Base-by-base conservation (phyloP, 35 echinoderm and acorn worm species). In the Strongylocentrotus purpuratus region DNA sequence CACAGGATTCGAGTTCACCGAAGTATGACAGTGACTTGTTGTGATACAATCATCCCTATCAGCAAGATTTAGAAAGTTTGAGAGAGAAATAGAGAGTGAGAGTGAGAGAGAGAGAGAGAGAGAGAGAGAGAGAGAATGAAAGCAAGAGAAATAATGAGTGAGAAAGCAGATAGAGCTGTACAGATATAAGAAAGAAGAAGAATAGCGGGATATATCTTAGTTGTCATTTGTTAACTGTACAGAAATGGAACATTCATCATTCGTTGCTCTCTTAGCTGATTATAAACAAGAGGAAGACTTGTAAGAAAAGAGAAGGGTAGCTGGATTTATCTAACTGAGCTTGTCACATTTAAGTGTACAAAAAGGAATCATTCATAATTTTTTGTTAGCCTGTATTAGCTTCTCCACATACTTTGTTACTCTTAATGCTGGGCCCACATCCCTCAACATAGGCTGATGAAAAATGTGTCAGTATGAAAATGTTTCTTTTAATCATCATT, bases 1-100 rank as follows among this genome's bases (percentile, higher is more conserved):
- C 32, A n/a, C 94, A 96, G 96, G 96, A 90, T 96, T 94, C 33
- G 96, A 96, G 31, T 96, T 96, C 96, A 96, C 96, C 20, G 96
- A 96, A 94, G 96, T 96, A 94, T 96, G 95, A 96, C 46, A 93
- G 91, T 78, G 65, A 78, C 22, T 15, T 22, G 28, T 15, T 22
- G 28, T 78, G 65, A 78, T 78, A 7, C 65, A 78, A 28, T 59
- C 52, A 58, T 58, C 61, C 65, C 28, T 22, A 78, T 78, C 65
- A 78, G 7, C 65, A 78, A 78, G 65, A 78, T 7, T 70, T 6
- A 7, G 61, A 52, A 13, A 28, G 61, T 0, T 28, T 17, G 61
- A 70, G 61, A 70, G 61, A 70, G 61, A 70, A 12, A 70, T 11
- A 70, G 65, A 78, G 65, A n/a, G 65, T 78, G 65, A 28, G 25